phyloP scores from a whole-genome alignment of 2,797 vertebrate genomes.

The Gila robusta region DNA sequence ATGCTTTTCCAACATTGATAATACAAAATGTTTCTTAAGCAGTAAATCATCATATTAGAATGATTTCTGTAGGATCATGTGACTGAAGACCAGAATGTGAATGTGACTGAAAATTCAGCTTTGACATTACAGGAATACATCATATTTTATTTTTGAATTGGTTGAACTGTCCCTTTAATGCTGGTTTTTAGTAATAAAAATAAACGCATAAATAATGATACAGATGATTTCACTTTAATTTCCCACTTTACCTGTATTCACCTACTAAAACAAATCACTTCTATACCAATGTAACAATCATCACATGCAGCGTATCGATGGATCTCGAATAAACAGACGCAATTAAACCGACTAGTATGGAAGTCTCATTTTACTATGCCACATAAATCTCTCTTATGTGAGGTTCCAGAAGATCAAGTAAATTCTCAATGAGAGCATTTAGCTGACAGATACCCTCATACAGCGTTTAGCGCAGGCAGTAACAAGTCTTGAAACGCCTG shows the following conservation, averaged over 20 bases:
- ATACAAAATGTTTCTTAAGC: not conserved
- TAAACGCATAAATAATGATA: not conserved
- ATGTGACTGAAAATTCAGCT: not conserved
- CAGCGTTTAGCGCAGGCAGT: slow-evolving; percentile 55
- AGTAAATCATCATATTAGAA: not conserved
- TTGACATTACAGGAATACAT: not conserved
- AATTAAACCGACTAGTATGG: slow-evolving; percentile 28
- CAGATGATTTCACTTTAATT: not conserved
- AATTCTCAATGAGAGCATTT: slow-evolving; percentile 59
- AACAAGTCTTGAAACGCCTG: slow-evolving; percentile 57
- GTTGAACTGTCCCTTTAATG: not conserved
- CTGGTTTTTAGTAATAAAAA: not conserved
- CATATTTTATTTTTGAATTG: not conserved
- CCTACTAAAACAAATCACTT: not conserved
- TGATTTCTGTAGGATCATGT: not conserved
- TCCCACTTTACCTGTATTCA: slow-evolving; percentile 1
- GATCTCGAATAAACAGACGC: slow-evolving; percentile 20
- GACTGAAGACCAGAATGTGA: not conserved
- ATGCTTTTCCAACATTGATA: not conserved
- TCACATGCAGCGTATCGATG: not conserved
- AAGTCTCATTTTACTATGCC: slow-evolving; percentile 6
- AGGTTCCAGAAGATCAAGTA: slow-evolving; percentile 40
- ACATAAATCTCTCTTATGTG: slow-evolving; percentile 41
- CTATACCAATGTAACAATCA: not conserved
- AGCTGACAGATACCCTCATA: slow-evolving; percentile 56